These are phyloP conservation scores for Takifugu bimaculatus DNA, from an alignment of 2,113 vertebrate genomes.

Conservation along the genomic window DNA sequence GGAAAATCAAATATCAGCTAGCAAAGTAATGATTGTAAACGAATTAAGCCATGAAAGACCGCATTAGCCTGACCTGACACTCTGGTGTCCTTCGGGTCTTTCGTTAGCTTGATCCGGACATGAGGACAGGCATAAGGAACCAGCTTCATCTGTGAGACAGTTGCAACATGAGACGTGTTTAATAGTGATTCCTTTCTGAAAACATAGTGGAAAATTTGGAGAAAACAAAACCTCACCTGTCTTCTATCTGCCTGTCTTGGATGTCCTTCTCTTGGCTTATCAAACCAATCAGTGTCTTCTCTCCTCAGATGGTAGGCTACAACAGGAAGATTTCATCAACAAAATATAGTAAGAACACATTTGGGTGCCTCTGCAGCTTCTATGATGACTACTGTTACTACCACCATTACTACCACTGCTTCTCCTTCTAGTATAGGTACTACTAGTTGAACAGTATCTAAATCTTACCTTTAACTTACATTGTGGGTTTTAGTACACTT, in stretches of 20 bases:
- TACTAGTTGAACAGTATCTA: not conserved
- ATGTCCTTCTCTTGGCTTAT: slow-evolving; percentile 91
- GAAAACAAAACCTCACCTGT: slow-evolving; percentile 72
- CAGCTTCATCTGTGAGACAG: slow-evolving; percentile 79
- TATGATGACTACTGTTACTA: too few species aligned
- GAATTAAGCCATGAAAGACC: not conserved
- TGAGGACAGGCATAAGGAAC: slow-evolving; percentile 90
- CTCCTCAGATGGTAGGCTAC: slow-evolving; percentile 95
- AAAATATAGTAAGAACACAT: slow-evolving; percentile 29
- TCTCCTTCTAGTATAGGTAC: too few species aligned
- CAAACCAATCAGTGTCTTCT: slow-evolving; percentile 99
- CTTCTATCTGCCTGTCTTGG: slow-evolving; percentile 83
- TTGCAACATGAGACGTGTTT: not conserved
- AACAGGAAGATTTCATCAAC: slow-evolving; percentile 73
- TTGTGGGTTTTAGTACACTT: not conserved
- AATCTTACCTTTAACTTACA: slow-evolving; percentile 7
- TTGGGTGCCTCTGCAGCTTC: too few species aligned
- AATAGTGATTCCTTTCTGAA: not conserved
- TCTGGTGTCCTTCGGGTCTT: slow-evolving; percentile 89
- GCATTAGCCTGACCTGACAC: slow-evolving; percentile 83
- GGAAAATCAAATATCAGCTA: slow-evolving; percentile 2
- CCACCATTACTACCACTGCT: too few species aligned
- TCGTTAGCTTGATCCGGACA: slow-evolving; percentile 83
- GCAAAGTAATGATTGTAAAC: not conserved
- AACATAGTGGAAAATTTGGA: not conserved